A percentile compares a stretch with the other conserved stretches of the same genome.
Evolutionary conservation across 2,797 vertebrate species (phyloP).

Genomic region (Tenualosa thibaudeaui): DNA sequence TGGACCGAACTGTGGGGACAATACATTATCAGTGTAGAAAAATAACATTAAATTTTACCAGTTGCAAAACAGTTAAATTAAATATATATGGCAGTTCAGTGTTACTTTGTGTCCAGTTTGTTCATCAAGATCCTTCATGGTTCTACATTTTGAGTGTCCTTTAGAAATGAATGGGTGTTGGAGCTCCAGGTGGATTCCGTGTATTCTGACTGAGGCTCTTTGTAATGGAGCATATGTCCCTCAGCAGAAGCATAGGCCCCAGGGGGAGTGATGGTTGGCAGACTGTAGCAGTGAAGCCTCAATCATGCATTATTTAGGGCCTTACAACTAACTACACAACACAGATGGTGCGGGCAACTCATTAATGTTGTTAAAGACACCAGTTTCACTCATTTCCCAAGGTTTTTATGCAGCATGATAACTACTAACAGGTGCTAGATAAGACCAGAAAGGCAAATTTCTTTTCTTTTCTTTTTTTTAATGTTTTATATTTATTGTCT

Average conservation of each 20-base stretch:
- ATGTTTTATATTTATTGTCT: no score
- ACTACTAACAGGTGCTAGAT: neutral
- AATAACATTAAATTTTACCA: no score
- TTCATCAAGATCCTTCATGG: no score
- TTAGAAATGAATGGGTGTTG: neutral
- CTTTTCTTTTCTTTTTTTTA: neutral
- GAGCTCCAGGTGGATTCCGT: slow-evolving; percentile 56
- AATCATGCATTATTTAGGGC: slow-evolving; percentile 65
- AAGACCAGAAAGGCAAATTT: neutral
- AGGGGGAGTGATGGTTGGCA: neutral
- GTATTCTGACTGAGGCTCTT: slow-evolving; percentile 48
- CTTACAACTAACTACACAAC: slow-evolving; percentile 30
- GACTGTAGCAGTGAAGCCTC: neutral
- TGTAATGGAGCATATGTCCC: slow-evolving; percentile 55
- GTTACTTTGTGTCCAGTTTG: no score
- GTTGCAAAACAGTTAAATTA: no score
- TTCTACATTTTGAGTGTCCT: neutral
- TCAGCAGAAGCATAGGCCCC: slow-evolving; percentile 44
- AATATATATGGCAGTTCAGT: no score
- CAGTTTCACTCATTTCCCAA: neutral
- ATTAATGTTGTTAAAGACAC: slow-evolving; percentile 27
- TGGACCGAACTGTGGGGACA: no score
- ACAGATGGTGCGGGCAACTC: neutral
- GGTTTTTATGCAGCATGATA: neutral
- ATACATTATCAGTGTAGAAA: no score